Percentiles rank a stretch among this genome's conserved stretches.
phyloP scores from a whole-genome alignment of 2,888 invertebrate species.

The Stenotaenia linearis region DNA sequence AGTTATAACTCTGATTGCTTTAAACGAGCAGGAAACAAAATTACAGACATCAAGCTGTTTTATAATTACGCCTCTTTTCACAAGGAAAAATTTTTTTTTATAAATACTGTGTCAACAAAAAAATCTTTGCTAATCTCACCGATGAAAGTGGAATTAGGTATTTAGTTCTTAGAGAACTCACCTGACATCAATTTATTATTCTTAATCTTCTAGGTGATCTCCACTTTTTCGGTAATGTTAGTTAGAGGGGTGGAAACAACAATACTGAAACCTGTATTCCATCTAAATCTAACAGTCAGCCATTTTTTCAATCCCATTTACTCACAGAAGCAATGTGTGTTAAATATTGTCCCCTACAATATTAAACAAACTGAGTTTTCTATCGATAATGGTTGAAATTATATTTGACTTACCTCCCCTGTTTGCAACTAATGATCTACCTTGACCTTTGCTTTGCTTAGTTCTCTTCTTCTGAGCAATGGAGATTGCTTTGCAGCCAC shows the following conservation, averaged over 20 bases:
- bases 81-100: not conserved
- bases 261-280: not conserved
- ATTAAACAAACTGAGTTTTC: not conserved
- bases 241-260: not conserved
- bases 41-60: not conserved
- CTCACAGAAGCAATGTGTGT: not conserved
- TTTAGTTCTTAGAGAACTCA: not conserved
- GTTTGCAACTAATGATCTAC: not conserved
- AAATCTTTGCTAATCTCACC: not conserved
- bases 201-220: not conserved
- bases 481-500: not conserved
- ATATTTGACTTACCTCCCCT: not conserved
- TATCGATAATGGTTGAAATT: not conserved
- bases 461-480: not conserved
- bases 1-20: no score
- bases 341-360: not conserved
- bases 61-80: not conserved
- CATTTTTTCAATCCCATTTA: not conserved
- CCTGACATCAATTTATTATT: not conserved
- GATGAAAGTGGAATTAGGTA: not conserved
- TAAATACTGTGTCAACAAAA: not conserved
- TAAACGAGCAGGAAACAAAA: no score
- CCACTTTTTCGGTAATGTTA: not conserved
- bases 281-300: not conserved
- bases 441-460: not conserved